Percentiles rank a stretch among this genome's conserved stretches.
These are phyloP conservation scores for Drosophila leontia DNA, from an alignment of 1,140 invertebrate species.

Conservation along the genomic window DNA sequence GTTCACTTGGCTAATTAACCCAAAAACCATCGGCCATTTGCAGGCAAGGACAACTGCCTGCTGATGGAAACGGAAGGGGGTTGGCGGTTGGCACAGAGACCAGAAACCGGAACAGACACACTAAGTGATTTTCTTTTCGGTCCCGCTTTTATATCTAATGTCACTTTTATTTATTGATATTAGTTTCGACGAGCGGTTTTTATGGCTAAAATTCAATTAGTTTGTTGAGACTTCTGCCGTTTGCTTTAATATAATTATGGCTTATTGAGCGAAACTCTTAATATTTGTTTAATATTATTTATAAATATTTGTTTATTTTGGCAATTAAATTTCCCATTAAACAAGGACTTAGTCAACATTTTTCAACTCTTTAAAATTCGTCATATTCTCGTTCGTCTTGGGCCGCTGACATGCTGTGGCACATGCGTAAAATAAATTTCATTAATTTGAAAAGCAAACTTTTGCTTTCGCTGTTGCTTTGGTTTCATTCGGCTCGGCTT, in stretches of 20 bases:
- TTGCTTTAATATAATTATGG: constrained; percentile 28
- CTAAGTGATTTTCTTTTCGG: constrained; percentile 53
- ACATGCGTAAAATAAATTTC: constrained; percentile 69
- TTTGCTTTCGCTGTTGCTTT: constrained; percentile 36
- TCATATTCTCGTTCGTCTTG: constrained; percentile 3
- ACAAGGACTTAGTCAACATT: background rate
- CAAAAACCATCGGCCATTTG: constrained; percentile 76
- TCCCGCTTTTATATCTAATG: constrained; percentile 51
- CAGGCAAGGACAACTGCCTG: constrained; percentile 53
- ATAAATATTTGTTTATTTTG: background rate
- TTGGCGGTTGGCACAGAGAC: constrained; percentile 1
- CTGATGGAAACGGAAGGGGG: constrained; percentile 13
- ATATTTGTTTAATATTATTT: background rate
- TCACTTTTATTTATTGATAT: constrained; percentile 75
- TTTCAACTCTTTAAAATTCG: constrained; percentile 6
- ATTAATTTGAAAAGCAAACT: constrained; percentile 69
- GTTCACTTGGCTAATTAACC: constrained; percentile 77
- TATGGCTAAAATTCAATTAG: constrained; percentile 39
- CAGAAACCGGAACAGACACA: constrained; percentile 52
- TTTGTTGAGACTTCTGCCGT: constrained; percentile 25
- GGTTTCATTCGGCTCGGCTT: constrained; percentile 19
- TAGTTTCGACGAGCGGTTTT: constrained; percentile 60
- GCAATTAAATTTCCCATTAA: background rate
- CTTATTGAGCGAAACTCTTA: background rate
- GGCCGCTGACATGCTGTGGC: constrained; percentile 34